Base-by-base conservation (phyloP, 2,888 invertebrate genomes). In the Bibio marci region DNA sequence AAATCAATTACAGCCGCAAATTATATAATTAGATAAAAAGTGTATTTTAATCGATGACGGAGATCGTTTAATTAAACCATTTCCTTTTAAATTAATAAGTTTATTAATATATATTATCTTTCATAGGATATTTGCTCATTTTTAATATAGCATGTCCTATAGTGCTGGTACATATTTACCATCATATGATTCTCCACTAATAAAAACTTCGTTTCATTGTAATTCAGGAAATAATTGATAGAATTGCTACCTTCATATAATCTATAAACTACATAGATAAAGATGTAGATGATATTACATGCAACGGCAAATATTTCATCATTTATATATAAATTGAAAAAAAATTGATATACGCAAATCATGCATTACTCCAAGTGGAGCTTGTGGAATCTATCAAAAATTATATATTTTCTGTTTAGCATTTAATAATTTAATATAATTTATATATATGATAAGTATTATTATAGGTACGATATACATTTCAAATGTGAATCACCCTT, bases 171-270 rank as follows among this genome's bases (percentile, higher is more conserved):
- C 71, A 56, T 73, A 73, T 47, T 73, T 73, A 1, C 91, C 90
- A 32, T 73, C 88, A 54, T 90, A 90, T 0, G 87, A 88, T 63
- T 92, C 91, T 2, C 92, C 92, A 1, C 85, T 78, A 0, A 87
- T 73, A 63, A 75, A 94, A 57, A 94, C 90, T 37, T 80, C 79
- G 49, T 78, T 79, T 1, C 63, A 53, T 51, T 73, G 73, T 22
- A 80, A 62, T 49, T 85, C 76, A 1, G 80, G 78, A 55, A 91
- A 94, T 1, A 92, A 55, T 45, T 73, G 66, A 56, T 87, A 90
- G 56, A 94, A 85, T 57, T 94, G 92, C 30, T 51, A 0, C 80
- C 80, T 38, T 70, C 68, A 52, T 86, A 80, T 7, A 92, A 58
- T 55, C 91, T 78, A 37, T 71, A 68, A 1, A 81, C 90, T 2